These are phyloP conservation scores for Zootermopsis nevadensis DNA, from an alignment of 2,888 invertebrate species.

Conservation along the genomic window DNA sequence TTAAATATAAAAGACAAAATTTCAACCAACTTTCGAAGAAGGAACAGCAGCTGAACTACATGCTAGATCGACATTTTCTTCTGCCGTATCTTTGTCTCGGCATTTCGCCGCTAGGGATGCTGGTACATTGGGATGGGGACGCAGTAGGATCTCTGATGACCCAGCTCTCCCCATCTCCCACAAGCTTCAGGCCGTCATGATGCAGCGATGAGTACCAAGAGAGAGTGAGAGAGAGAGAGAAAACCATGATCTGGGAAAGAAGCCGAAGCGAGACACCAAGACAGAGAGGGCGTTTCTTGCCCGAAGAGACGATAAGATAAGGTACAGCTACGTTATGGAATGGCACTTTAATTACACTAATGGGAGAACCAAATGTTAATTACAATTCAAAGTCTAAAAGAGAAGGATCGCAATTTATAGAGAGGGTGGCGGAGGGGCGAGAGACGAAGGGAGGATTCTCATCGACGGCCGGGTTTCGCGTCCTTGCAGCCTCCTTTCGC, in stretches of 20 bases:
- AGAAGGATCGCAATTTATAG: constrained; percentile 60
- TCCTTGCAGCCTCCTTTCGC: constrained; percentile 10
- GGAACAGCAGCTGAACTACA: constrained; percentile 17
- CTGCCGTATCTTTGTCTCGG: constrained; percentile 30
- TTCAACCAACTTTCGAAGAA: constrained; percentile 11
- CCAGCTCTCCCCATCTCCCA: constrained; percentile 16
- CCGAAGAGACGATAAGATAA: constrained; percentile 59
- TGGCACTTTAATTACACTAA: constrained; percentile 82
- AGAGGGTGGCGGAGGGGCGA: constrained; percentile 57
- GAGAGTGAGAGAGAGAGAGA: too few species aligned
- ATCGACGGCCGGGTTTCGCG: constrained; percentile 46
- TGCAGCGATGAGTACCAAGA: constrained; percentile 39
- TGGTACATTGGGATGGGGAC: constrained; percentile 12
- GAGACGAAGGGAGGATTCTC: constrained; percentile 46
- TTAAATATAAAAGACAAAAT: not conserved
- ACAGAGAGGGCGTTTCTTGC: constrained; percentile 19
- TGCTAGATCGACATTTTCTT: constrained; percentile 39
- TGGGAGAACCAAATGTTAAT: constrained; percentile 81
- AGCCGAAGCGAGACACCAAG: constrained; percentile 23
- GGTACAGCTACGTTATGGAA: constrained; percentile 70
- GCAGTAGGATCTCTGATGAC: constrained; percentile 36
- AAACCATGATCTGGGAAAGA: constrained; percentile 10
- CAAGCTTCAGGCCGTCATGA: constrained; percentile 15
- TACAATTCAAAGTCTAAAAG: constrained; percentile 76
- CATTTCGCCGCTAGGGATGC: constrained; percentile 35